Percentiles rank a stretch among this genome's conserved stretches.
Evolutionary conservation across 1,140 invertebrate species (phyloP).

Genomic region (Drosophila pruinosa): DNA sequence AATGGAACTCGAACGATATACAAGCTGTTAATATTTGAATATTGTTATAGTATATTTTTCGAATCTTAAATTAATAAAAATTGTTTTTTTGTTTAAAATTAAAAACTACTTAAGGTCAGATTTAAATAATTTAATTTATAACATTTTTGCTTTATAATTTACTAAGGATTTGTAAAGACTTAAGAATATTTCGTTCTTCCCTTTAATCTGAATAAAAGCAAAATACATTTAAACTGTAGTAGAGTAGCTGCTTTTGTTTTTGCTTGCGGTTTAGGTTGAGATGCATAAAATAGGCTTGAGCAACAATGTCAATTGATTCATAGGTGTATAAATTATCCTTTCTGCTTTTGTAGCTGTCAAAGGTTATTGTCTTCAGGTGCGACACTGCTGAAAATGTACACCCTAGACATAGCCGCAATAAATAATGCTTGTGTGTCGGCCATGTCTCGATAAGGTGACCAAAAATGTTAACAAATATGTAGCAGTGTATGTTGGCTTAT

Average conservation of each 20-base stretch:
- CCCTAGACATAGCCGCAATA: constrained; percentile 35
- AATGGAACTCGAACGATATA: neutral
- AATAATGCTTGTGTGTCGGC: constrained; percentile 38
- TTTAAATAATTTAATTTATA: no score
- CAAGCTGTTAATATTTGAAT: constrained; percentile 7
- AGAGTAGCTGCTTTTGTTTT: no score
- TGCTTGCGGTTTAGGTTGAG: neutral
- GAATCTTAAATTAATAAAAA: no score
- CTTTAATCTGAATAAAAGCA: no score
- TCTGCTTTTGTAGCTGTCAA: constrained; percentile 24
- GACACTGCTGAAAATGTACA: constrained; percentile 23
- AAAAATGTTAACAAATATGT: constrained; percentile 44
- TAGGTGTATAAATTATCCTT: constrained; percentile 32
- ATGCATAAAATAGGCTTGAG: neutral
- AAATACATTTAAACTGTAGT: no score
- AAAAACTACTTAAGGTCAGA: no score
- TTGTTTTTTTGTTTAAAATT: no score
- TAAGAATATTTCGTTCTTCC: no score
- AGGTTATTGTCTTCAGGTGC: constrained; percentile 46
- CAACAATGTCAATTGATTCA: neutral
- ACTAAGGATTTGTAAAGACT: no score
- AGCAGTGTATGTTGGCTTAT: constrained; percentile 1
- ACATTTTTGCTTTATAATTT: no score
- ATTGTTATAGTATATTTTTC: no score
- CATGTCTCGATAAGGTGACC: constrained; percentile 36